phyloP scores from a whole-genome alignment of 2,888 invertebrate species.

The Eupithecia inturbata region DNA sequence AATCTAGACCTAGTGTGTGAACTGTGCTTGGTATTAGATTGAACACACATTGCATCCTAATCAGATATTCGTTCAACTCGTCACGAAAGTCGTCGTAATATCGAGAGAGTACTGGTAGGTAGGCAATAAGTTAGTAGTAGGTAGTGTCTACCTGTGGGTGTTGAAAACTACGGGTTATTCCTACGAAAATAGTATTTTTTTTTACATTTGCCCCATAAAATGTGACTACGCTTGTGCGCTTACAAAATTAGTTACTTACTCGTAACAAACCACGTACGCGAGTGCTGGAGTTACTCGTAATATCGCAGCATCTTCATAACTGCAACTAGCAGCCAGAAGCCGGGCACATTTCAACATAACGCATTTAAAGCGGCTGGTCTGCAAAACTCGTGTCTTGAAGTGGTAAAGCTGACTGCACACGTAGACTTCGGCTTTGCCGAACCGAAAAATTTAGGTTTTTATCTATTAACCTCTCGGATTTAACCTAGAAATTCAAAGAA shows the following conservation, averaged over 20 bases:
- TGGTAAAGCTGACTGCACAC: neutral
- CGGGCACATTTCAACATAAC: neutral
- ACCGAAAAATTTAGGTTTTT: neutral
- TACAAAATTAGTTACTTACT: neutral
- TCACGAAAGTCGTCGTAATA: neutral
- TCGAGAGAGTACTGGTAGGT: neutral
- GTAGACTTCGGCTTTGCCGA: neutral
- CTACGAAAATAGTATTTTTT: neutral
- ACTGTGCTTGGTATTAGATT: neutral
- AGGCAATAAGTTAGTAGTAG: neutral
- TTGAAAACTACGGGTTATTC: too few relatives aligned
- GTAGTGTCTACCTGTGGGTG: neutral
- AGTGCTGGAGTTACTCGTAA: neutral
- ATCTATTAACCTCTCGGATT: neutral
- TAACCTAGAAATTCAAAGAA: neutral
- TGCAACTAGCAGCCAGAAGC: slow-evolving; percentile 2
- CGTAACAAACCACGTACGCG: neutral
- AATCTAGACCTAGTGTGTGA: neutral
- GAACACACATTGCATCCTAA: neutral
- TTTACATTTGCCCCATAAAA: neutral
- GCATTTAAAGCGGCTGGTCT: slow-evolving; percentile 8
- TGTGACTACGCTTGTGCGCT: neutral
- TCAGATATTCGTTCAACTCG: neutral
- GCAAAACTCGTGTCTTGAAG: slow-evolving; percentile 6
- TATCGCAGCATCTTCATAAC: slow-evolving; percentile 11